These are phyloP conservation scores for Pseudochaenichthys georgianus DNA, from an alignment of 2,797 vertebrate genomes.

Conservation along the genomic window DNA sequence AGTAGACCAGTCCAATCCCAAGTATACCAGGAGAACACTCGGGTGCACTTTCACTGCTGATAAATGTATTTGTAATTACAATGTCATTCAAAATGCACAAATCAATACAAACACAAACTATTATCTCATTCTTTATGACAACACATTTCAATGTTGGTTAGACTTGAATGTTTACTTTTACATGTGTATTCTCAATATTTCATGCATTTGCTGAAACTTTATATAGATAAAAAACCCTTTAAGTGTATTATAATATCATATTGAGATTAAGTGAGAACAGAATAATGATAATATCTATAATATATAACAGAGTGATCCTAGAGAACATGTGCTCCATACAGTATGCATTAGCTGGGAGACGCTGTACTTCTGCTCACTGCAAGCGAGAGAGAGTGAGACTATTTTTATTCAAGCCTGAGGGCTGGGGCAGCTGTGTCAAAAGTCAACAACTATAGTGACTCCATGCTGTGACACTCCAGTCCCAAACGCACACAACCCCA, in stretches of 20 bases:
- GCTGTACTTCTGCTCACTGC: conserved; percentile 54
- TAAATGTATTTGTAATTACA: background rate
- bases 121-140: background rate
- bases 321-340: conserved; percentile 38
- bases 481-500: conserved; percentile 48
- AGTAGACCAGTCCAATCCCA: background rate
- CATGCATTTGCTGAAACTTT: background rate
- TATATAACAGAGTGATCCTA: background rate
- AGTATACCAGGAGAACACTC: background rate
- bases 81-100: background rate
- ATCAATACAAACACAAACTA: background rate
- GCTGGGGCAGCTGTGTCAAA: conserved; percentile 82
- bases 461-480: conserved; percentile 57
- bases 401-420: conserved; percentile 81
- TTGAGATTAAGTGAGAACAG: background rate
- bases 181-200: background rate
- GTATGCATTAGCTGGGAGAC: conserved; percentile 42
- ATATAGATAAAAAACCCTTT: background rate
- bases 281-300: background rate
- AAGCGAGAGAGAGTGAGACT: conserved; percentile 67
- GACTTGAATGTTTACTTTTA: background rate
- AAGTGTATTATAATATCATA: background rate
- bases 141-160: background rate
- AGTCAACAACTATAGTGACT: conserved; percentile 79
- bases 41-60: background rate